phyloP scores from a whole-genome alignment of 1,140 invertebrate genomes.

The Rhopalosiphum padi region DNA sequence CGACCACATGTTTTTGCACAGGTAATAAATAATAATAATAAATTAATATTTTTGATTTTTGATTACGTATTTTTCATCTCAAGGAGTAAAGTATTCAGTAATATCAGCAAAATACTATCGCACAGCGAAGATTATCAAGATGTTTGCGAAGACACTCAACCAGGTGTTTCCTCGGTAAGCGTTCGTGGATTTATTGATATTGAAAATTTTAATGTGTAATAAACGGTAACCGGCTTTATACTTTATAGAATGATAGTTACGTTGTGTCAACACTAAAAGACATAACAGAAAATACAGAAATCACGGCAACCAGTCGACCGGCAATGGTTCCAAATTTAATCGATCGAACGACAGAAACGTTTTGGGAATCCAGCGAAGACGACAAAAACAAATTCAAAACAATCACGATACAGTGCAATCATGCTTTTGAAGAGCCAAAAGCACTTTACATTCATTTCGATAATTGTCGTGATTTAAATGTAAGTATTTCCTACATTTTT shows the following conservation, averaged over 20 bases:
- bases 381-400: slow-evolving; percentile 89
- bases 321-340: slow-evolving; percentile 92
- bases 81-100: slow-evolving; percentile 91
- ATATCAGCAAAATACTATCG: slow-evolving; percentile 95
- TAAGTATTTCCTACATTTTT: slow-evolving; percentile 65
- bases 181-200: background rate
- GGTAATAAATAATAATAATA: slow-evolving; percentile 64
- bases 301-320: slow-evolving; percentile 89
- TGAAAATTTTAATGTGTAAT: too few species aligned
- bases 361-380: slow-evolving; percentile 99
- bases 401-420: slow-evolving; percentile 69
- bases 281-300: slow-evolving; percentile 77
- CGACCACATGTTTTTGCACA: slow-evolving; percentile 93
- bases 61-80: slow-evolving; percentile 45
- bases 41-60: slow-evolving; percentile 20
- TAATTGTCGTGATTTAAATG: slow-evolving; percentile 88
- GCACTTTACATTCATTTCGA: slow-evolving; percentile 89
- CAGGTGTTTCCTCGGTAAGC: slow-evolving; percentile 63
- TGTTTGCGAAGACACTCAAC: slow-evolving; percentile 71
- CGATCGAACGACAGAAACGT: slow-evolving; percentile 96
- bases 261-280: slow-evolving; percentile 71
- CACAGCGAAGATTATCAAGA: slow-evolving; percentile 77
- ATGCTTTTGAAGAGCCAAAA: slow-evolving; percentile 69
- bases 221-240: background rate
- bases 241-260: slow-evolving; percentile 65